These are phyloP conservation scores for Cariama cristata DNA, from an alignment of 2,113 vertebrate species.

Conservation along the genomic window DNA sequence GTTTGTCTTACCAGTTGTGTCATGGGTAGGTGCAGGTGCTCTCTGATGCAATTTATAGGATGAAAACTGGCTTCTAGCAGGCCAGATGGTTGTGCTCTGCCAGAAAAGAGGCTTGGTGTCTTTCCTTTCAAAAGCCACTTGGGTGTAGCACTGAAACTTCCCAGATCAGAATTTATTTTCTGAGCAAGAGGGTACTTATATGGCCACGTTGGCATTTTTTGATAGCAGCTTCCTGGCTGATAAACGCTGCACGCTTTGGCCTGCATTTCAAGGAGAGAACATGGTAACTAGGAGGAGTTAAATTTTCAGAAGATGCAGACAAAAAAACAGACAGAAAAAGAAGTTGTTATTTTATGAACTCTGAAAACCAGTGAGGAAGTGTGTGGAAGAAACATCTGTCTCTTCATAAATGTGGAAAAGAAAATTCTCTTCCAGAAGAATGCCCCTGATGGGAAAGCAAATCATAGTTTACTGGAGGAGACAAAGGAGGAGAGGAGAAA, in stretches of 20 bases:
- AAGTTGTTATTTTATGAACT: neutral
- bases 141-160: neutral
- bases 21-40: rapidly evolving
- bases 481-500: neutral
- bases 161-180: neutral
- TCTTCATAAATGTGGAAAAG: neutral
- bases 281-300: neutral
- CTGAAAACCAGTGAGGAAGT: neutral
- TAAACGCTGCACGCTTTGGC: neutral
- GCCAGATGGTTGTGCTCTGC: neutral
- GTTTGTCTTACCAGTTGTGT: neutral
- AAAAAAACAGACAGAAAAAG: neutral
- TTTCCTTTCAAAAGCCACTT: neutral
- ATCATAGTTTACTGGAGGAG: neutral
- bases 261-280: neutral
- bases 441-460: neutral
- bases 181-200: neutral
- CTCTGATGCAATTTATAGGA: neutral
- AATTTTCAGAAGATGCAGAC: neutral
- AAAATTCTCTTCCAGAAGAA: neutral
- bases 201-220: neutral
- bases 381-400: neutral
- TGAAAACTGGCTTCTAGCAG: neutral
- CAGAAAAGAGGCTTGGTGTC: neutral
- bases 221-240: neutral